These are phyloP conservation scores for Labeo catla DNA, from an alignment of 2,113 vertebrate species.

Conservation along the genomic window DNA sequence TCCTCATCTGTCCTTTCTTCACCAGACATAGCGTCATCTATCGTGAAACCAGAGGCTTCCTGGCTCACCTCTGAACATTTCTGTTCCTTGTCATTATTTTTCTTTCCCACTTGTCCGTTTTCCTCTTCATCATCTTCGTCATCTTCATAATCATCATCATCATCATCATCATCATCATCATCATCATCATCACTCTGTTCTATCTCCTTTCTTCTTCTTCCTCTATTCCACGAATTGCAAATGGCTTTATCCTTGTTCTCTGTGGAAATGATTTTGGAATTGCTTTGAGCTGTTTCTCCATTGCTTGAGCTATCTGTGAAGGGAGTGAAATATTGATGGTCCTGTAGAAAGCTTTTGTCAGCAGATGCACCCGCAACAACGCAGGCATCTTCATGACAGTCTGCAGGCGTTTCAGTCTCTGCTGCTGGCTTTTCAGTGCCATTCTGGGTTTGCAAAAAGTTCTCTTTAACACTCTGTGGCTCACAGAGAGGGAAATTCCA, in stretches of 20 bases:
- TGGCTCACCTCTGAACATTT: neutral
- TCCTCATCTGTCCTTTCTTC: slow-evolving; percentile 33
- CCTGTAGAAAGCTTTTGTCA: neutral
- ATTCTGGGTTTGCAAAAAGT: slow-evolving; percentile 39
- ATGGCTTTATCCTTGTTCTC: neutral
- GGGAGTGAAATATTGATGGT: neutral
- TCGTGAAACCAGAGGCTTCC: neutral
- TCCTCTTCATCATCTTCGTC: neutral
- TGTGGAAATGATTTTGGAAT: neutral
- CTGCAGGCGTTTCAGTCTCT: neutral
- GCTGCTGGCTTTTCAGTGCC: neutral
- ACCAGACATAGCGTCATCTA: neutral
- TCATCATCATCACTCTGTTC: neutral
- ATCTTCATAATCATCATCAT: neutral
- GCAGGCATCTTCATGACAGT: neutral
- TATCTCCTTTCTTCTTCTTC: neutral
- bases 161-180: neutral
- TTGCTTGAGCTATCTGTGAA: neutral
- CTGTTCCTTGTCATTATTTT: neutral
- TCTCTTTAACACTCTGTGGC: slow-evolving; percentile 43
- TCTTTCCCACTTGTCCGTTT: neutral
- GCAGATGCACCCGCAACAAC: neutral
- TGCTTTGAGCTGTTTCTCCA: neutral
- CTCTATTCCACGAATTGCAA: no score
- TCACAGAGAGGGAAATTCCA: slow-evolving; percentile 55